These are phyloP conservation scores for Nasonia vitripennis DNA, from an alignment of 1,140 invertebrate species.

Conservation along the genomic window DNA sequence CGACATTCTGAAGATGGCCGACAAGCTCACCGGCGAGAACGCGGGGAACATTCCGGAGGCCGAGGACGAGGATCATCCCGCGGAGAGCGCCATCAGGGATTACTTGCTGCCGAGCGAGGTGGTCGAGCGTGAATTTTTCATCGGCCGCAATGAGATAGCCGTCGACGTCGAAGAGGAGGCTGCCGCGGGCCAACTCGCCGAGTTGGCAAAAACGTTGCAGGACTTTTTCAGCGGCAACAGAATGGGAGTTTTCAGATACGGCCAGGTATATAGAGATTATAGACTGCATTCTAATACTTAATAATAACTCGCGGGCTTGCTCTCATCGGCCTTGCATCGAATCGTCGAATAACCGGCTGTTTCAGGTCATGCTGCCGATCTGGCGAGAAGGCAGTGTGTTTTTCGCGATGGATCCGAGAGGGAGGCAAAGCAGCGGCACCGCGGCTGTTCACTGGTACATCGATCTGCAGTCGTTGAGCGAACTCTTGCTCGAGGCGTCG, in stretches of 20 bases:
- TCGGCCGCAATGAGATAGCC: slow-evolving; percentile 65
- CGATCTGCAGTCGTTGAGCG: slow-evolving; percentile 38
- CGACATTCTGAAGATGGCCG: slow-evolving; percentile 67
- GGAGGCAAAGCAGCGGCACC: slow-evolving; percentile 58
- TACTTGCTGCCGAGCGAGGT: slow-evolving; percentile 72
- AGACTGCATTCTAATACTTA: too few species aligned
- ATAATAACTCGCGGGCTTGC: too few species aligned
- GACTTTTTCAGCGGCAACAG: slow-evolving; percentile 60
- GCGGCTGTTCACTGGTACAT: slow-evolving; percentile 65
- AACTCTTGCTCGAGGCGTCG: not conserved
- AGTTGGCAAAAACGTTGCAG: slow-evolving; percentile 56
- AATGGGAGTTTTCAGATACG: slow-evolving; percentile 65
- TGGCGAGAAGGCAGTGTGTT: slow-evolving; percentile 65
- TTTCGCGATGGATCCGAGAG: slow-evolving; percentile 66
- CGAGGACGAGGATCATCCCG: slow-evolving; percentile 55
- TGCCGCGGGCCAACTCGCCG: slow-evolving; percentile 49
- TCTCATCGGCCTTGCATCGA: too few species aligned
- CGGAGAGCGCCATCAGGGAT: slow-evolving; percentile 61
- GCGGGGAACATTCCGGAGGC: slow-evolving; percentile 67
- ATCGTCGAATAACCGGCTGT: too few species aligned
- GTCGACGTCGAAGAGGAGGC: slow-evolving; percentile 61
- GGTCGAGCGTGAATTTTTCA: slow-evolving; percentile 66
- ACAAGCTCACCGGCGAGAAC: slow-evolving; percentile 66
- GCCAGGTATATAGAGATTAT: slow-evolving; percentile 37
- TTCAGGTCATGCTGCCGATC: slow-evolving; percentile 62